Base-by-base conservation (phyloP, 1,140 invertebrate genomes). In the Acromyrmex charruanus region DNA sequence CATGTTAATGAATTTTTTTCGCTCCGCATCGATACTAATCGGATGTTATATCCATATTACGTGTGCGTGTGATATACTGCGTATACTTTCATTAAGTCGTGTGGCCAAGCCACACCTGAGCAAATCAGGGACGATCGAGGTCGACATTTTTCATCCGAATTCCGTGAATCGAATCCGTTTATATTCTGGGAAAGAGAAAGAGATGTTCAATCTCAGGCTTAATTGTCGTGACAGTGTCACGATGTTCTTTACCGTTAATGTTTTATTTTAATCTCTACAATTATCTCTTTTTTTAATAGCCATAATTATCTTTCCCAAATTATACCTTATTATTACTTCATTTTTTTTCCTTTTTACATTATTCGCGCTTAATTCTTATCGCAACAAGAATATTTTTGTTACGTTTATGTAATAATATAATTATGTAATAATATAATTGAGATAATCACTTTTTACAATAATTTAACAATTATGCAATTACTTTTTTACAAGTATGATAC, bases 1-100 rank as follows among this genome's bases (percentile, higher is more conserved):
- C 39, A 84, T 84, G 80, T 69, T 84, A 84, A 84, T 84, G 39
- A 75, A 84, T 75, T 49, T 82, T 82, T 79, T 66, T 84, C 28
- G 18, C 21, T 49, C 14, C 1, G 39, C n/a, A 72, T 63, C n/a
- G 69, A 84, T 84, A 69, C 69, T 84, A 84, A 84, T 84, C 80
- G n/a, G 6, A 28, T 25, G 55, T 9, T 74, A 51, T 75, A 84
- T 63, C 39, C 80, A 21, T 82, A 74, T 82, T 82, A 82, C 35
- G 18, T 69, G 66, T 14, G 21, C 68, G n/a, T 49, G 25, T 31
- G 31, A 31, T 31, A 72, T 49, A 72, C 49, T 75, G 69, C 69
- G 55, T 74, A 28, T 21, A 58, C 39, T 44, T 84, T 75, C 39
- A 75, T 75, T 59, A 61, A 75, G 14, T 84, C 44, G 55, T 84